Conservation (phyloP, 2,797 vertebrate genomes). For the Sandelia bainsii region DNA sequence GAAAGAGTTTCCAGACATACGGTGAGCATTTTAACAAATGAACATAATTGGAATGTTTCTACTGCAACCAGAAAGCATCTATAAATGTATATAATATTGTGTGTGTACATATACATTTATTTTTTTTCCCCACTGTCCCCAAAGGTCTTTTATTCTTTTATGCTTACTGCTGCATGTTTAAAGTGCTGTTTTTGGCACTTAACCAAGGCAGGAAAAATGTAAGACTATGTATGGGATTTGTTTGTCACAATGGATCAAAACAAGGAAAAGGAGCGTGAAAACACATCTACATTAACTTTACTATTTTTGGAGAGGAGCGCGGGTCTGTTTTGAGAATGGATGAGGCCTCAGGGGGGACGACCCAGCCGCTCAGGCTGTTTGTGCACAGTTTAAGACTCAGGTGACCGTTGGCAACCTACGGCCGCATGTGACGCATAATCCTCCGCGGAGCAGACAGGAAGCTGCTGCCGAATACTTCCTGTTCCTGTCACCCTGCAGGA, state of each 20-base stretch:
- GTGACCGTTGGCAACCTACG: slow-evolving; percentile 71
- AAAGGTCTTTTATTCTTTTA: slow-evolving; percentile 61
- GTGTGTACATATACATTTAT: slow-evolving; percentile 1
- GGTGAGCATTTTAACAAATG: slow-evolving; percentile 79
- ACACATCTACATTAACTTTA: slow-evolving; percentile 74
- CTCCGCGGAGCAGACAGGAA: slow-evolving; percentile 83
- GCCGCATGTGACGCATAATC: slow-evolving; percentile 75
- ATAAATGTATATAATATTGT: slow-evolving; percentile 45
- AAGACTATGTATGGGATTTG: slow-evolving; percentile 48
- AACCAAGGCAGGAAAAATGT: slow-evolving; percentile 54
- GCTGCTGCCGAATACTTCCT: slow-evolving; percentile 85
- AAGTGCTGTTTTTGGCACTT: slow-evolving; percentile 64
- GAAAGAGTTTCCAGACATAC: slow-evolving; percentile 92
- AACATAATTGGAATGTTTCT: slow-evolving; percentile 27
- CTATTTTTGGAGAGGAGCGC: slow-evolving; percentile 73
- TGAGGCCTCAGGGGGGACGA: slow-evolving; percentile 50
- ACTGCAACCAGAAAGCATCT: slow-evolving; percentile 56
- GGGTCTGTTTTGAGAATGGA: slow-evolving; percentile 74
- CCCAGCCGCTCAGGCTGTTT: slow-evolving; percentile 61
- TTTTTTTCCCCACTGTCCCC: slow-evolving; percentile 30
- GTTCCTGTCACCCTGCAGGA: slow-evolving; percentile 85
- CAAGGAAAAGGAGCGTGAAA: slow-evolving; percentile 76
- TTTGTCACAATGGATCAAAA: slow-evolving; percentile 79
- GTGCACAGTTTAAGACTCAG: slow-evolving; percentile 71
- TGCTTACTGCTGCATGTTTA: slow-evolving; percentile 68